Percentiles rank a stretch among this genome's conserved stretches.
Evolutionary conservation across 2,888 invertebrate genomes (phyloP).

Genomic region (Tetragonula carbonaria): DNA sequence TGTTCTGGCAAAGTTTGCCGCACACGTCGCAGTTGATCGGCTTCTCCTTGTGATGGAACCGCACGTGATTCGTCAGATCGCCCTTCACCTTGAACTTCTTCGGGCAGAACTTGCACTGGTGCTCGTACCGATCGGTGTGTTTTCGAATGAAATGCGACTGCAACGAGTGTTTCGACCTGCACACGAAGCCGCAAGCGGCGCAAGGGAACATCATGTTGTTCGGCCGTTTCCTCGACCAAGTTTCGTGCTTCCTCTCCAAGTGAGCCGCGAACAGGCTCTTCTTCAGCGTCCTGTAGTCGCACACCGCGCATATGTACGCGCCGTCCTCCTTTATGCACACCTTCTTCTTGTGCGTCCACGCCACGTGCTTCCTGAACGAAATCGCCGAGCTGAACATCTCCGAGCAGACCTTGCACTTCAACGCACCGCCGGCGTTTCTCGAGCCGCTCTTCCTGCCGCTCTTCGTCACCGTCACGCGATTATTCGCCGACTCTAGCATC

Average conservation of each 20-base stretch:
- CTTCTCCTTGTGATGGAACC: constrained; percentile 82
- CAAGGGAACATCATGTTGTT: constrained; percentile 77
- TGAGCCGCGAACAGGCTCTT: constrained; percentile 79
- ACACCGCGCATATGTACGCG: constrained; percentile 80
- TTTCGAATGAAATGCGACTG: constrained; percentile 82
- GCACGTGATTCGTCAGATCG: constrained; percentile 81
- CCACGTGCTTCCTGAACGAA: constrained; percentile 80
- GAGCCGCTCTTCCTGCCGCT: constrained; percentile 20
- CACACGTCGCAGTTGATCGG: constrained; percentile 82
- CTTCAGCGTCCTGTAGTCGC: constrained; percentile 79
- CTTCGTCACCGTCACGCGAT: constrained; percentile 38
- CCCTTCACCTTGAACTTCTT: constrained; percentile 83
- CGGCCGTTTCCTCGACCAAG: constrained; percentile 75
- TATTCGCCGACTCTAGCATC: constrained; percentile 36
- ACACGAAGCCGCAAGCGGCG: constrained; percentile 80
- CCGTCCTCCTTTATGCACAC: constrained; percentile 81
- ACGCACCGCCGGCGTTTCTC: constrained; percentile 40
- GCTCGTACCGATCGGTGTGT: constrained; percentile 81
- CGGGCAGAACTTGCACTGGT: constrained; percentile 79
- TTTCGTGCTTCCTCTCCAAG: constrained; percentile 80
- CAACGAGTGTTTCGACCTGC: constrained; percentile 81
- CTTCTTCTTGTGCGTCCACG: constrained; percentile 81
- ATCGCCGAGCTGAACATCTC: constrained; percentile 77
- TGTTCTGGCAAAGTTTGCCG: constrained; percentile 81
- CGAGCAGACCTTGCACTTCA: constrained; percentile 80